phyloP scores from a whole-genome alignment of 1,140 invertebrate genomes.

The Dolichoris vasculosae region DNA sequence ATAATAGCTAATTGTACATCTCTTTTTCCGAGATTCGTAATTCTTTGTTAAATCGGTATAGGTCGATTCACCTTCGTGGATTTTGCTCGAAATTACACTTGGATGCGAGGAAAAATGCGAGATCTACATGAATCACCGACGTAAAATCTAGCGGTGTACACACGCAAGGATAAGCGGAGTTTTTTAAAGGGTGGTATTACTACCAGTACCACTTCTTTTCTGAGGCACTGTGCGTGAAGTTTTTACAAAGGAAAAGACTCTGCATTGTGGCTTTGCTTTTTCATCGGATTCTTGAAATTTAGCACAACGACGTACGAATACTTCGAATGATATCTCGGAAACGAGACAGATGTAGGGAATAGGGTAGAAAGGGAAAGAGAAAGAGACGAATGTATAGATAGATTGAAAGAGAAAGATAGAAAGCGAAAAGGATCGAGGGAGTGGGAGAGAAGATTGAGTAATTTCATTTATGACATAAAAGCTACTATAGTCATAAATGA shows the following conservation, averaged over 20 bases:
- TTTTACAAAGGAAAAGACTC: not conserved
- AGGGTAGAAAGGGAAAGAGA: not conserved
- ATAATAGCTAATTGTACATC: not conserved
- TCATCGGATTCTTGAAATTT: conserved; percentile 26
- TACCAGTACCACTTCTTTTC: not conserved
- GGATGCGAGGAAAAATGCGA: not conserved
- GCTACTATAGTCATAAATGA: conserved; percentile 32
- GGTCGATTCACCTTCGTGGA: not conserved
- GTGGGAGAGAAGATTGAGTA: conserved; percentile 5
- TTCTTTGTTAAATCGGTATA: not conserved
- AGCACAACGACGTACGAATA: not conserved
- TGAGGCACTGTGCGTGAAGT: not conserved
- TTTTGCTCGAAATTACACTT: conserved; percentile 15
- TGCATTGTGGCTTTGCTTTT: conserved; percentile 23
- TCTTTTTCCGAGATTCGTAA: not conserved
- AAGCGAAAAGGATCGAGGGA: not conserved
- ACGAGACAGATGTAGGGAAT: not conserved
- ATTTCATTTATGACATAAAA: conserved; percentile 9
- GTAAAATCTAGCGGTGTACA: not conserved
- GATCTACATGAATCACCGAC: not conserved
- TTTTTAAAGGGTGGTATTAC: not conserved
- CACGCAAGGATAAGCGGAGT: not conserved
- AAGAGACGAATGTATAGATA: not conserved
- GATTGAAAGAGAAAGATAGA: not conserved
- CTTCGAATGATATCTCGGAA: not conserved